Evolutionary conservation across 2,113 vertebrate genomes (phyloP).

Genomic region (Ctenomys sociabilis): DNA sequence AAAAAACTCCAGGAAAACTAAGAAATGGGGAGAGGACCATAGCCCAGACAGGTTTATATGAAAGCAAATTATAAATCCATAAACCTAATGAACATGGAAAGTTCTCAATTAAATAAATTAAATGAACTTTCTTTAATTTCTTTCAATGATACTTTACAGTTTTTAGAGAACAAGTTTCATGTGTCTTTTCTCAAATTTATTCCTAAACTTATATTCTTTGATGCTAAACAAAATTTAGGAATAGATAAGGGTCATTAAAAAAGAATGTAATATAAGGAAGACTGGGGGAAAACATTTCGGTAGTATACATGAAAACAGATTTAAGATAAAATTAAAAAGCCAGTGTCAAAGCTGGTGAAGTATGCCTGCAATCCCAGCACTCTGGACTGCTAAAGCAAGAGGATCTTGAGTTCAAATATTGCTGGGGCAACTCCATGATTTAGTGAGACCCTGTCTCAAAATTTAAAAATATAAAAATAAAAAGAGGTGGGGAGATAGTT

Average conservation of each 20-base stretch:
- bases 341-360: background rate
- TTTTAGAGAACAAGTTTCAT: background rate
- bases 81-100: background rate
- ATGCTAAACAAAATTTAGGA: background rate
- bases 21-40: background rate
- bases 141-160: background rate
- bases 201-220: background rate
- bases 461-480: background rate
- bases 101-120: background rate
- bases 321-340: background rate
- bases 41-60: background rate
- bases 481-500: background rate
- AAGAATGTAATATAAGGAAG: background rate
- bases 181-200: background rate
- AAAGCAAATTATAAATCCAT: conserved; percentile 11
- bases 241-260: background rate
- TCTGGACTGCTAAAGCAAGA: background rate
- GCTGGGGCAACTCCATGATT: background rate
- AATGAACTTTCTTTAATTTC: background rate
- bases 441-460: background rate
- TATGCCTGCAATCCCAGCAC: background rate
- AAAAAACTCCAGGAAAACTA: background rate
- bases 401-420: background rate
- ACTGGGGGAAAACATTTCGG: background rate
- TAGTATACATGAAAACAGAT: conserved; percentile 15